A percentile compares a stretch with the other conserved stretches of the same genome.
These are phyloP conservation scores for Ecdyonurus torrentis DNA, from an alignment of 2,888 invertebrate genomes.

Conservation along the genomic window DNA sequence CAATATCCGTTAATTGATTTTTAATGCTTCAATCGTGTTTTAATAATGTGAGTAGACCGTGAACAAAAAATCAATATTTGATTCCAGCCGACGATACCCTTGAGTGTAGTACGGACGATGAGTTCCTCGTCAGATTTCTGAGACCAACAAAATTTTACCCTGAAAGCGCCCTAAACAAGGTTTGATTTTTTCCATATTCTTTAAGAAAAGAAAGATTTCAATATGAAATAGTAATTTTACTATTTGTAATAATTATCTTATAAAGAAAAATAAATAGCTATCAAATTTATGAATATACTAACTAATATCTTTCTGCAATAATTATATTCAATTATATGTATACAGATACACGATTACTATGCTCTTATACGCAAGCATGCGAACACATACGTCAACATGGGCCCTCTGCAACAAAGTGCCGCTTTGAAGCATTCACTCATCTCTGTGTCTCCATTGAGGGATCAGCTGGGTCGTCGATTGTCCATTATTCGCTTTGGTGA, in stretches of 20 bases:
- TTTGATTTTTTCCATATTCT: too few species aligned
- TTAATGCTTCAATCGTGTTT: too few species aligned
- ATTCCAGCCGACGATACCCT: constrained; percentile 42
- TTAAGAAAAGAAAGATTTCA: too few species aligned
- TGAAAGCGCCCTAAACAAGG: constrained; percentile 59
- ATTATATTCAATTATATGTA: too few species aligned
- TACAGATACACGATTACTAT: constrained; percentile 59
- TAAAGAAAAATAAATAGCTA: too few species aligned
- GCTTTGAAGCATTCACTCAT: constrained; percentile 52
- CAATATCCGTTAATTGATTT: too few species aligned
- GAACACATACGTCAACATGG: constrained; percentile 45
- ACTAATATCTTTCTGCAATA: too few species aligned
- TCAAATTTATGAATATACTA: too few species aligned
- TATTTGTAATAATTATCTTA: too few species aligned
- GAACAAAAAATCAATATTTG: not conserved
- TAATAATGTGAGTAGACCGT: not conserved
- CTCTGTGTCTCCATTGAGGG: constrained; percentile 56
- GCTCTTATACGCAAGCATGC: constrained; percentile 57
- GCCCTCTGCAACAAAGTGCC: constrained; percentile 40
- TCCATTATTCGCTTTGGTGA: constrained; percentile 53
- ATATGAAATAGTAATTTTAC: too few species aligned
- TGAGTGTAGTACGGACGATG: constrained; percentile 55
- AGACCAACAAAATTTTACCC: constrained; percentile 73
- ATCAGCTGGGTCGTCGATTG: constrained; percentile 53
- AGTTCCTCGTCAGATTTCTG: constrained; percentile 55